phyloP scores from a whole-genome alignment of 2,888 invertebrate genomes.

The Tetropium fuscum region DNA sequence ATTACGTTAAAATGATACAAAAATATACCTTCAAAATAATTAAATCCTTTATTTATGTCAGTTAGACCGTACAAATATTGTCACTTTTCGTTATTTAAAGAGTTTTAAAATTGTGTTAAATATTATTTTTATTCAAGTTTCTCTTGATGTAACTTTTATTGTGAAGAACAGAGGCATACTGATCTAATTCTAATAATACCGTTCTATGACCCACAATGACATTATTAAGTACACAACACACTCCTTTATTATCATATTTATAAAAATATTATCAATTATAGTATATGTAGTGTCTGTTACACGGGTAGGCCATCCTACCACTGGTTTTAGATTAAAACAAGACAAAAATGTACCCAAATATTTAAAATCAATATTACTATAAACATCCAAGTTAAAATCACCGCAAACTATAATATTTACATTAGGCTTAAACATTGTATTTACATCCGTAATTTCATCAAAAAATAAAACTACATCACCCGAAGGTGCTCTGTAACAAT shows the following conservation, averaged over 20 bases:
- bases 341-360: slow-evolving; percentile 7
- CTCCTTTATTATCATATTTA: neutral
- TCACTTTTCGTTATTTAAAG: no score
- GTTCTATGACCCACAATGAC: neutral
- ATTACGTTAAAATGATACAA: no score
- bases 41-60: no score
- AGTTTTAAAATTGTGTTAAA: no score
- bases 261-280: slow-evolving; percentile 9
- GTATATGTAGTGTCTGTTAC: neutral
- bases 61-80: no score
- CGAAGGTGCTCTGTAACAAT: slow-evolving; percentile 17
- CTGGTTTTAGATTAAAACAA: slow-evolving; percentile 1
- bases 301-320: slow-evolving; percentile 10
- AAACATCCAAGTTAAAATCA: slow-evolving; percentile 13
- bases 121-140: no score
- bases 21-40: no score
- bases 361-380: slow-evolving; percentile 10
- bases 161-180: no score
- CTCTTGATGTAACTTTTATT: no score
- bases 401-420: slow-evolving; percentile 13
- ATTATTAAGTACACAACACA: slow-evolving; percentile 4
- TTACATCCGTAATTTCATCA: slow-evolving; percentile 6
- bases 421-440: slow-evolving; percentile 12
- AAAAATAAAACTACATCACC: slow-evolving; percentile 11
- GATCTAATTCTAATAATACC: no score